These are phyloP conservation scores for Rana temporaria DNA, from an alignment of 2,113 vertebrate species.

Conservation along the genomic window DNA sequence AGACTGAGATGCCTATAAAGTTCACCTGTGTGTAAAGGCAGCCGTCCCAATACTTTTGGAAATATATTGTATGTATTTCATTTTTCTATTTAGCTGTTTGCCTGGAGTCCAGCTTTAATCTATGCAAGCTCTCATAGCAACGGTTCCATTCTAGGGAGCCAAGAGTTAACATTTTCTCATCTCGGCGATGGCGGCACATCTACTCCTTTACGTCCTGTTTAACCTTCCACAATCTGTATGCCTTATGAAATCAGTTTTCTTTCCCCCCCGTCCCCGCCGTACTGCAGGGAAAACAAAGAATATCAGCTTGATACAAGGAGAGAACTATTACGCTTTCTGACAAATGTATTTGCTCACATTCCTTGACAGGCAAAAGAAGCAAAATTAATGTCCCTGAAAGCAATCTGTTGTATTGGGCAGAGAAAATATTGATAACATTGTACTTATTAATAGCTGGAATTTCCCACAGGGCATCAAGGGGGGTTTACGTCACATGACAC, in stretches of 20 bases:
- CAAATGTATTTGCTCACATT: constrained; percentile 54
- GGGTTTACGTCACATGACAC: constrained; percentile 40
- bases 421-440: constrained; percentile 60
- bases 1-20: no score
- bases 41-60: no score
- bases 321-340: constrained; percentile 36
- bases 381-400: constrained; percentile 58
- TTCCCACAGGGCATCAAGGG: constrained; percentile 42
- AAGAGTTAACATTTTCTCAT: constrained; percentile 11
- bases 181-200: background rate
- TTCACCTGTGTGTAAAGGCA: no score
- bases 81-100: no score
- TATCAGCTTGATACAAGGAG: background rate
- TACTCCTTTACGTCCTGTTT: background rate
- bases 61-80: no score
- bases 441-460: constrained; percentile 60
- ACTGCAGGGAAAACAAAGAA: constrained; percentile 20
- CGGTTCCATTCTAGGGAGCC: background rate
- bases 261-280: constrained; percentile 5
- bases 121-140: background rate
- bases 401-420: constrained; percentile 46
- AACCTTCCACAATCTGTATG: constrained; percentile 19
- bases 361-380: constrained; percentile 55
- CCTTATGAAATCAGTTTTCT: constrained; percentile 26
- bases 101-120: no score